A percentile compares a stretch with the other conserved stretches of the same genome.
Conservation (phyloP, 2,113 vertebrate species). For the Spea multiplicata region DNA sequence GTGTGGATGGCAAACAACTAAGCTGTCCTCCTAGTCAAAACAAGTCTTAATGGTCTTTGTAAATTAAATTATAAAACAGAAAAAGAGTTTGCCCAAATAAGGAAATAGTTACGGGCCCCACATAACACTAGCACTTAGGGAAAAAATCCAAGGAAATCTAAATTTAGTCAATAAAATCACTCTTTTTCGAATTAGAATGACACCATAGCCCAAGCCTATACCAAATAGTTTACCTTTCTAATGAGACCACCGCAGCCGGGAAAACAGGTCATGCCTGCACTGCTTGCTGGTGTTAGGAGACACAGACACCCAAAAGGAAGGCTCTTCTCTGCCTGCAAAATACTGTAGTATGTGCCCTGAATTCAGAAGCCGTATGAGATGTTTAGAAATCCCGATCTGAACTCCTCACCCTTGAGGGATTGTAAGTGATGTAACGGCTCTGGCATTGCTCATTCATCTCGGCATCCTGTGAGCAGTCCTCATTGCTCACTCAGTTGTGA, state of each 20-base stretch:
- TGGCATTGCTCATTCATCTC: slow-evolving; percentile 22
- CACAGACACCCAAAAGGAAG: slow-evolving; percentile 6
- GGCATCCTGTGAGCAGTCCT: slow-evolving; percentile 8
- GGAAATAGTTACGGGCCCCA: too few species aligned
- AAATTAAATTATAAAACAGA: too few species aligned
- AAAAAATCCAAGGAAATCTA: too few species aligned
- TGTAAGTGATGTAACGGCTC: rapidly evolving
- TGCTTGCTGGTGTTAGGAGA: slow-evolving; percentile 1
- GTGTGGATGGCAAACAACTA: too few species aligned
- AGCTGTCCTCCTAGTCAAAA: too few species aligned
- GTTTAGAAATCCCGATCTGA: slow-evolving; percentile 48
- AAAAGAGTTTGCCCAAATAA: too few species aligned
- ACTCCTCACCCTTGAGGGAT: slow-evolving; percentile 46
- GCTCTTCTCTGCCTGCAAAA: background rate
- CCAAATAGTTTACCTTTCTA: background rate
- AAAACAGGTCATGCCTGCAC: background rate
- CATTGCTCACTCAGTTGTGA: slow-evolving; percentile 31
- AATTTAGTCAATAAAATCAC: too few species aligned
- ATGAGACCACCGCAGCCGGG: background rate
- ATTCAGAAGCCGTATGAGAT: slow-evolving; percentile 31
- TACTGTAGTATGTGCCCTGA: slow-evolving; percentile 20
- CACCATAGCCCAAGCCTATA: too few species aligned
- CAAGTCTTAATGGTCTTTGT: too few species aligned
- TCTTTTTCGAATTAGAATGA: too few species aligned
- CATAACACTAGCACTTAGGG: too few species aligned